These are phyloP conservation scores for Onychomys leucogaster DNA, from an alignment of 2,797 vertebrate species.

Conservation along the genomic window DNA sequence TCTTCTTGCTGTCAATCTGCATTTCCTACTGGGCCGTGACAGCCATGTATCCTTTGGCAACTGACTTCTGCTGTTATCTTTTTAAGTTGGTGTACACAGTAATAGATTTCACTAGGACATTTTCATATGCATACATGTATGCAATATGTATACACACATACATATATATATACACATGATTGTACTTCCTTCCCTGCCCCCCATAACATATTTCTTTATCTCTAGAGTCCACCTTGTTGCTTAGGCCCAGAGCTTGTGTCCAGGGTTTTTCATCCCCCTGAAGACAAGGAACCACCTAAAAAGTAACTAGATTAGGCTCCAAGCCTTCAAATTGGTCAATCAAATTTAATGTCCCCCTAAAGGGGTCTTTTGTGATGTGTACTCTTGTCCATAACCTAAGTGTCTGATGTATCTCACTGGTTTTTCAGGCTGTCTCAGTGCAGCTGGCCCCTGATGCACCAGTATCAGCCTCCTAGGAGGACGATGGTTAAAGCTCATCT, in stretches of 20 bases:
- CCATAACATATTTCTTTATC: not conserved
- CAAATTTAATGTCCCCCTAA: not conserved
- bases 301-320: not conserved
- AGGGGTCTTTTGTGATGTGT: not conserved
- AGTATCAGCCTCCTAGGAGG: not conserved
- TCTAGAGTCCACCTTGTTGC: not conserved
- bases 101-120: not conserved
- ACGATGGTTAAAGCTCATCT: slow-evolving; percentile 9
- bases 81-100: not conserved
- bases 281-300: not conserved
- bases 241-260: not conserved
- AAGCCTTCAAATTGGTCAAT: not conserved
- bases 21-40: slow-evolving; percentile 96
- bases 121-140: no score
- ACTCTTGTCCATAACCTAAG: not conserved
- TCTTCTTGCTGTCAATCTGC: slow-evolving; percentile 94
- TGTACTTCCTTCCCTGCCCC: not conserved
- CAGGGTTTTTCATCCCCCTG: not conserved
- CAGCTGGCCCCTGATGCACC: not conserved
- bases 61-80: not conserved
- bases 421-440: not conserved
- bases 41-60: slow-evolving; percentile 95
- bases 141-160: no score
- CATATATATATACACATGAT: not conserved
- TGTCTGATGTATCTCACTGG: not conserved